Percentiles rank a stretch among this genome's conserved stretches.
Conservation (phyloP, 53 echinoderm and acorn worm species). For the Henricia sp. region DNA sequence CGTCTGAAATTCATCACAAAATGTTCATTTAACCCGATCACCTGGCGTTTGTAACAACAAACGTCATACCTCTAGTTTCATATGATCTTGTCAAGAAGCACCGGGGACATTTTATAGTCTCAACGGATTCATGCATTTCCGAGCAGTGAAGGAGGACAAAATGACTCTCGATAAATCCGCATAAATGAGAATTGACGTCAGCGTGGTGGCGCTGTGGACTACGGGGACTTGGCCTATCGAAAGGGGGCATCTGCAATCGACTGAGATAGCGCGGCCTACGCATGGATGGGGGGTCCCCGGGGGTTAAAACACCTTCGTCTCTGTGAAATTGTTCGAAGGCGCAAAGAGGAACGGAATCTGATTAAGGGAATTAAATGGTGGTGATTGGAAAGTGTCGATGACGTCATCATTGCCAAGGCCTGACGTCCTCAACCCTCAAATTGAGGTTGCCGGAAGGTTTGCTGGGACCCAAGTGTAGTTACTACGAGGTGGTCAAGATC, state of each 20-base stretch:
- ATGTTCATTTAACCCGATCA: too few relatives aligned
- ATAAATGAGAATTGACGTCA: background rate
- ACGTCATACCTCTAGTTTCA: too few relatives aligned
- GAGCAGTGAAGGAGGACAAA: background rate
- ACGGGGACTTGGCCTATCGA: background rate
- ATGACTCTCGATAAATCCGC: background rate
- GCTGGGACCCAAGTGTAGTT: background rate
- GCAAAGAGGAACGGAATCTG: slow-evolving; percentile 25
- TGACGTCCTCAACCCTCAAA: slow-evolving; percentile 23
- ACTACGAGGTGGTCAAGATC: slow-evolving; percentile 1
- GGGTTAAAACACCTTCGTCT: background rate
- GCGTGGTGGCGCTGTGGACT: background rate
- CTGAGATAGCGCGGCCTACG: background rate
- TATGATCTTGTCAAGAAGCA: background rate
- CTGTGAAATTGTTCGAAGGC: background rate
- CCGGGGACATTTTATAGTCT: background rate
- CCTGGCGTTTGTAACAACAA: too few relatives aligned
- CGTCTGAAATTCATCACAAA: too few relatives aligned
- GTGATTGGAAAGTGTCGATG: slow-evolving; percentile 20
- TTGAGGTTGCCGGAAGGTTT: background rate
- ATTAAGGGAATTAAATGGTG: slow-evolving; percentile 8
- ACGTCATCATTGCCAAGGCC: slow-evolving; percentile 44
- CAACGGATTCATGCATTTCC: background rate
- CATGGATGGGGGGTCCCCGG: background rate
- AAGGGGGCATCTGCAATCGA: background rate